A percentile compares a stretch with the other conserved stretches of the same genome.
phyloP scores from a whole-genome alignment of 2,888 invertebrate species.

The Zaprionus obscuricornis region DNA sequence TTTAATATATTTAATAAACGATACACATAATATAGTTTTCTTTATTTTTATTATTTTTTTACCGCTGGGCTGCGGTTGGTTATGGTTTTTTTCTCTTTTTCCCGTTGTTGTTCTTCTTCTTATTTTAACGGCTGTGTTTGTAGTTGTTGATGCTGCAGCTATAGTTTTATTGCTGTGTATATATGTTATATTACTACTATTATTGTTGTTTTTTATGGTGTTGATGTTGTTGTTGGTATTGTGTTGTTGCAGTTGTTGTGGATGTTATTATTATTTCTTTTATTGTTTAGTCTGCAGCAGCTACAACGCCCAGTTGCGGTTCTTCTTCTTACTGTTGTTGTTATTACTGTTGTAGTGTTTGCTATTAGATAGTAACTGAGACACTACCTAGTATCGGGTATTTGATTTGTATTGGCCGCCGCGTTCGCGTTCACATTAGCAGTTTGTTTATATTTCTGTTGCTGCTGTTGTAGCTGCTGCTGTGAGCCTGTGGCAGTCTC shows the following conservation, averaged over 20 bases:
- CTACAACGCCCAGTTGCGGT: slow-evolving; percentile 31
- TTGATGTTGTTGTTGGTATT: slow-evolving; percentile 47
- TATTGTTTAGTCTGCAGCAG: slow-evolving; percentile 38
- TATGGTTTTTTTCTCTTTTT: slow-evolving; percentile 26
- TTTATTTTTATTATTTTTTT: no score
- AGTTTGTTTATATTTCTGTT: slow-evolving; percentile 81
- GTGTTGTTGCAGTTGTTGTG: slow-evolving; percentile 58
- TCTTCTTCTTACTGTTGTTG: slow-evolving; percentile 47
- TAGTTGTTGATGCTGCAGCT: slow-evolving; percentile 44
- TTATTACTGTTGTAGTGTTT: slow-evolving; percentile 57
- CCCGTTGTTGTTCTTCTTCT: slow-evolving; percentile 51
- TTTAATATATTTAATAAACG: slow-evolving; percentile 83
- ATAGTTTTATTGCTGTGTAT: slow-evolving; percentile 45
- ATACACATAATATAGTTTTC: slow-evolving; percentile 80
- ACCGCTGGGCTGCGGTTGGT: slow-evolving; percentile 57
- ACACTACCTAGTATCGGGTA: slow-evolving; percentile 84
- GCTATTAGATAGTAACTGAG: slow-evolving; percentile 56
- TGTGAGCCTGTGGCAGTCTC: slow-evolving; percentile 75
- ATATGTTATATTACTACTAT: slow-evolving; percentile 36
- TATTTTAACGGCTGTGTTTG: slow-evolving; percentile 60
- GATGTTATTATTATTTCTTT: slow-evolving; percentile 53
- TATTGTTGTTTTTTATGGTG: slow-evolving; percentile 37
- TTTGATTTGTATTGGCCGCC: slow-evolving; percentile 82
- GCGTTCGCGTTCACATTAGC: slow-evolving; percentile 68
- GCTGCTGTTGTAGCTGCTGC: slow-evolving; percentile 59